Conservation (phyloP, 2,113 vertebrate genomes). For the Calidris pygmaea region DNA sequence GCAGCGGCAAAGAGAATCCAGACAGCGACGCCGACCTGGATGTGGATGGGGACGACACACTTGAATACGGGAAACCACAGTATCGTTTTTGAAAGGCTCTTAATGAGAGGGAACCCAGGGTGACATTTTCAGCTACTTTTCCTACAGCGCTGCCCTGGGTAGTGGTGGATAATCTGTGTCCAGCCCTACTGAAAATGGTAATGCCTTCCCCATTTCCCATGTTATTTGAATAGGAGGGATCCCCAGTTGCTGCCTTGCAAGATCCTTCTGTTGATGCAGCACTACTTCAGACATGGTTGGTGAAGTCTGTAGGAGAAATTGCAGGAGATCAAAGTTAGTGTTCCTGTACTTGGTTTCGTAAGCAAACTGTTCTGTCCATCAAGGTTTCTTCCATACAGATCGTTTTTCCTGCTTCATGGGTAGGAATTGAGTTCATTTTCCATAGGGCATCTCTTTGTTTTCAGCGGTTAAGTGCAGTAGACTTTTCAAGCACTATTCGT, state of each 20-base stretch:
- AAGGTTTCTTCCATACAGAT: not conserved
- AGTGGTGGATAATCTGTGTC: not conserved
- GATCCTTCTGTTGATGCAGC: not conserved
- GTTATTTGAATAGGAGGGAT: not conserved
- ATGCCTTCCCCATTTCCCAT: not conserved
- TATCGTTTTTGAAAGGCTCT: conserved; percentile 84
- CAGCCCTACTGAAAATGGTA: not conserved
- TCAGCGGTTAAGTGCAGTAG: not conserved
- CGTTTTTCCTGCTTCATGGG: not conserved
- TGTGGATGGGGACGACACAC: conserved; percentile 96
- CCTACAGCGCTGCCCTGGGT: not conserved
- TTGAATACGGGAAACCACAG: conserved; percentile 98
- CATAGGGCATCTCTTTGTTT: not conserved
- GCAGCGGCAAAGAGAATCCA: conserved; percentile 93
- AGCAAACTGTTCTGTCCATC: not conserved
- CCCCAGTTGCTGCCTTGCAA: not conserved
- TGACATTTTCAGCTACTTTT: not conserved
- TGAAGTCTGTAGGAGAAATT: not conserved
- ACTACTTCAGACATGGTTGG: not conserved
- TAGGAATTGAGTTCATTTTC: not conserved
- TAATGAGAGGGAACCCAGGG: not conserved
- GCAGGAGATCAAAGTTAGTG: not conserved
- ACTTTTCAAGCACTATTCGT: not conserved
- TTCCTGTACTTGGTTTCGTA: not conserved
- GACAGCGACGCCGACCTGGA: conserved; percentile 98